These are phyloP conservation scores for Hypsibius dujardini DNA, from an alignment of 1,140 invertebrate species.

Conservation along the genomic window DNA sequence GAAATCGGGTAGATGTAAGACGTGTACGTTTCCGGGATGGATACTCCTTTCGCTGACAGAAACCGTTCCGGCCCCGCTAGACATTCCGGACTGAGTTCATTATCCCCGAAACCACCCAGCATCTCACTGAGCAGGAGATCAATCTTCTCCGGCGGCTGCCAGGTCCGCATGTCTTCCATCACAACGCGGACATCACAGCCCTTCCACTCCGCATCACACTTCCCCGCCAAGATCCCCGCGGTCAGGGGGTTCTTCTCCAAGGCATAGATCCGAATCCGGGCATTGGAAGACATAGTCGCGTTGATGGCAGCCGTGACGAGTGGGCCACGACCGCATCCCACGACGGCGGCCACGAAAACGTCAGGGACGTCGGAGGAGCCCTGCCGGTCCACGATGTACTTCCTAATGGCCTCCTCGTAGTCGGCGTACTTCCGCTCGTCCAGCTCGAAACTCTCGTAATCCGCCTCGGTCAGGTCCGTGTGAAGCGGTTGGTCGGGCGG, in stretches of 20 bases:
- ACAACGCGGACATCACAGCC: conserved; percentile 38
- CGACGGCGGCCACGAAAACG: conserved; percentile 56
- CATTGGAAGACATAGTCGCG: conserved; percentile 49
- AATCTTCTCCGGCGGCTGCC: conserved; percentile 52
- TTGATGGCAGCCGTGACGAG: conserved; percentile 63
- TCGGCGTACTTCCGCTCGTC: conserved; percentile 5
- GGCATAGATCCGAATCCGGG: conserved; percentile 60
- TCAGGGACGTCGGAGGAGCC: background rate
- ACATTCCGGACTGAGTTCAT: conserved; percentile 95
- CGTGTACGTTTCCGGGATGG: conserved; percentile 72
- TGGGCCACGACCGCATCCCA: conserved; percentile 87
- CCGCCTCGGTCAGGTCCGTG: background rate
- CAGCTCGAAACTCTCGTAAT: background rate
- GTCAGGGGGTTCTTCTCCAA: conserved; percentile 98
- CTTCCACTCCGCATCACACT: background rate
- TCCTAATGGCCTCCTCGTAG: background rate
- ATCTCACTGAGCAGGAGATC: conserved; percentile 94
- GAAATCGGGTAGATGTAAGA: conserved; percentile 75
- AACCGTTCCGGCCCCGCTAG: conserved; percentile 79
- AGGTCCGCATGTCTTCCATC: conserved; percentile 75
- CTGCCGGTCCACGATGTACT: background rate
- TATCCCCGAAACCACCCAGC: conserved; percentile 92
- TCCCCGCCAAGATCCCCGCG: conserved; percentile 34
- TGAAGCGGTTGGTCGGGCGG: background rate
- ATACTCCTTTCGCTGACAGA: conserved; percentile 66